Percentiles rank a stretch among this genome's conserved stretches.
Evolutionary conservation across 2,888 invertebrate genomes (phyloP).

Genomic region (Ochropleura leucogaster): DNA sequence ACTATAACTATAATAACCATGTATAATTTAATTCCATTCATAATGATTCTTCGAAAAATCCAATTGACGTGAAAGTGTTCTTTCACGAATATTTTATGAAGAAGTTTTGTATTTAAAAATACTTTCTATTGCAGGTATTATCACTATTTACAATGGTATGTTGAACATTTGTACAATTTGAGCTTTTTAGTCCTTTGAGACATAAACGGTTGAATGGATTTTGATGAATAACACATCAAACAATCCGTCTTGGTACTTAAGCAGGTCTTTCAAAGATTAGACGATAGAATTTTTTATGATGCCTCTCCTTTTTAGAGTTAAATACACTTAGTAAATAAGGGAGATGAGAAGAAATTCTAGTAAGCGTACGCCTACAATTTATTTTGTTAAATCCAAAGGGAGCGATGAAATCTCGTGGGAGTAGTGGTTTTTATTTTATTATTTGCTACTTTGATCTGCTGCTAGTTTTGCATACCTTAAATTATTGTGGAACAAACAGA

Average conservation of each 20-base stretch:
- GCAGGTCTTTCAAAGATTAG: conserved; percentile 3
- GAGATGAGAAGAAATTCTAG: conserved; percentile 1
- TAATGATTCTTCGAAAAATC: neutral
- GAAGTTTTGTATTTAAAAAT: conserved; percentile 41
- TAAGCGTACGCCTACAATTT: neutral
- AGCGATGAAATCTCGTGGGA: neutral
- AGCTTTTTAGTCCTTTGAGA: conserved; percentile 52
- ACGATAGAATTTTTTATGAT: conserved; percentile 9
- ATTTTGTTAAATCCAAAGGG: neutral
- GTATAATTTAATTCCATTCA: conserved; percentile 4
- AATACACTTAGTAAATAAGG: neutral
- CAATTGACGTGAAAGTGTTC: conserved; percentile 18
- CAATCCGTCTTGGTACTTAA: conserved; percentile 26
- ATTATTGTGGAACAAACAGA: neutral
- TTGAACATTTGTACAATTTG: conserved; percentile 58
- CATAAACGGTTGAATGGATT: conserved; percentile 34
- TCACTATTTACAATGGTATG: conserved; percentile 65
- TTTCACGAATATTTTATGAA: conserved; percentile 11
- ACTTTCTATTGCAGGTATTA: conserved; percentile 63
- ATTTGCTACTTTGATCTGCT: neutral
- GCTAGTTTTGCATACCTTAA: neutral
- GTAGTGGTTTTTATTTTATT: neutral
- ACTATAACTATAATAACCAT: neutral
- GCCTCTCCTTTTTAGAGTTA: conserved; percentile 18
- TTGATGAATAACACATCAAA: conserved; percentile 44